These are phyloP conservation scores for Oryzias sinensis DNA, from an alignment of 2,797 vertebrate genomes.

Conservation along the genomic window DNA sequence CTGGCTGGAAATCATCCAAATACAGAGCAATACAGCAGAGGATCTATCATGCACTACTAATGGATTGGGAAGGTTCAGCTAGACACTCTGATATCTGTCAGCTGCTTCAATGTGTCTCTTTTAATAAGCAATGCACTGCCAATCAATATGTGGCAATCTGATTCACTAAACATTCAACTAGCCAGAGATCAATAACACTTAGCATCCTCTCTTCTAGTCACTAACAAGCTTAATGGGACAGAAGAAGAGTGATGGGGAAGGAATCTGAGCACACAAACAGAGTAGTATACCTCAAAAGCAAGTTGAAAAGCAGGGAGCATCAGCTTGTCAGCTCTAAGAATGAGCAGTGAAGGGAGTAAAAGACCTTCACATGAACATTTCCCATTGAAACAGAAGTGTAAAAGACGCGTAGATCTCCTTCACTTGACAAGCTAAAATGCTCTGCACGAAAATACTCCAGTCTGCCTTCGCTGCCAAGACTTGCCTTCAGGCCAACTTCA, in stretches of 20 bases:
- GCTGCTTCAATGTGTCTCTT: slow-evolving; percentile 50
- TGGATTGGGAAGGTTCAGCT: slow-evolving; percentile 56
- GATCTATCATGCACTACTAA: slow-evolving; percentile 62
- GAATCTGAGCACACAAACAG: slow-evolving; percentile 21
- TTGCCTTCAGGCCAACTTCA: slow-evolving; percentile 41
- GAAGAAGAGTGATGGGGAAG: slow-evolving; percentile 44
- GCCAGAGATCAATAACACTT: slow-evolving; percentile 66
- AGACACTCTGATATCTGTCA: slow-evolving; percentile 52
- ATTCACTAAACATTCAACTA: slow-evolving; percentile 49
- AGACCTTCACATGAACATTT: slow-evolving; percentile 27
- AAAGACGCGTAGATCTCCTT: slow-evolving; percentile 44
- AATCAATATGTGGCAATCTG: slow-evolving; percentile 59
- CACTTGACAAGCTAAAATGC: slow-evolving; percentile 56
- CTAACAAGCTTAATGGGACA: slow-evolving; percentile 59
- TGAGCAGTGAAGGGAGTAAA: slow-evolving; percentile 5
- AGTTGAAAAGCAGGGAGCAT: slow-evolving; percentile 33
- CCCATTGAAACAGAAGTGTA: slow-evolving; percentile 38
- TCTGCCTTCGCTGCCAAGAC: slow-evolving; percentile 51
- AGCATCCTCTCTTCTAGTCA: slow-evolving; percentile 37
- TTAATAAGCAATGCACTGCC: slow-evolving; percentile 37
- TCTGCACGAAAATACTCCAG: slow-evolving; percentile 52
- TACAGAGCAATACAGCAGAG: slow-evolving; percentile 7
- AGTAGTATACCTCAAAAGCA: slow-evolving; percentile 8
- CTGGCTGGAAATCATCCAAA: slow-evolving; percentile 24
- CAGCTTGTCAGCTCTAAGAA: slow-evolving; percentile 12